A percentile compares a stretch with the other conserved stretches of the same genome.
Conservation (phyloP, 2,888 invertebrate species). For the Hedychridium roseum region DNA sequence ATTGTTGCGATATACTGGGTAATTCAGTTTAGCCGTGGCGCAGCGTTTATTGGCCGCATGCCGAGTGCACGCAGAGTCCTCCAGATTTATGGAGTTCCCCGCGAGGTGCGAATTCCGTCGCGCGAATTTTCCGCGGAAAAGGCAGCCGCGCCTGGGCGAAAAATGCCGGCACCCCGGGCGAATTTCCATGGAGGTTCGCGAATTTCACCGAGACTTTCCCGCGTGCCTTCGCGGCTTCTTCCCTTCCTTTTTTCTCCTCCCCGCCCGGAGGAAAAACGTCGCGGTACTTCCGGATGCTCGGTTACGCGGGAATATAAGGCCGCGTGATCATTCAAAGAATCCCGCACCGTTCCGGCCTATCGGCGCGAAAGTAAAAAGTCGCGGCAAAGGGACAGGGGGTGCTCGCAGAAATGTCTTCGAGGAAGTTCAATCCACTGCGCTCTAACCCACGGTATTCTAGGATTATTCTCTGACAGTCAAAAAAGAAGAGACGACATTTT, state of each 20-base stretch:
- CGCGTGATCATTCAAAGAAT: no score
- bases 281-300: no score
- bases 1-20: no score
- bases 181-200: slow-evolving; percentile 4
- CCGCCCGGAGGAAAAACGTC: slow-evolving; percentile 12
- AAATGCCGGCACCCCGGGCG: slow-evolving; percentile 4
- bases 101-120: slow-evolving; percentile 3
- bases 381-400: no score
- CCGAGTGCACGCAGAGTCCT: slow-evolving; percentile 45
- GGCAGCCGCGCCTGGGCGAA: neutral
- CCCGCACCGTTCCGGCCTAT: no score
- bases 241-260: slow-evolving; percentile 7
- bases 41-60: slow-evolving; percentile 50
- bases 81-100: slow-evolving; percentile 47
- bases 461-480: no score
- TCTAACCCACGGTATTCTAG: no score
- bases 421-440: no score
- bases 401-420: no score
- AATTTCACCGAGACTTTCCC: slow-evolving; percentile 8
- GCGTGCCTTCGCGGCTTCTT: slow-evolving; percentile 9
- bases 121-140: neutral
- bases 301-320: no score
- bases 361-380: no score
- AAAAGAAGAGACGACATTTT: no score
- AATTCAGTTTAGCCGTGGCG: slow-evolving; percentile 35